Base-by-base conservation (phyloP, 1,140 invertebrate genomes). In the Euglossa dilemma region DNA sequence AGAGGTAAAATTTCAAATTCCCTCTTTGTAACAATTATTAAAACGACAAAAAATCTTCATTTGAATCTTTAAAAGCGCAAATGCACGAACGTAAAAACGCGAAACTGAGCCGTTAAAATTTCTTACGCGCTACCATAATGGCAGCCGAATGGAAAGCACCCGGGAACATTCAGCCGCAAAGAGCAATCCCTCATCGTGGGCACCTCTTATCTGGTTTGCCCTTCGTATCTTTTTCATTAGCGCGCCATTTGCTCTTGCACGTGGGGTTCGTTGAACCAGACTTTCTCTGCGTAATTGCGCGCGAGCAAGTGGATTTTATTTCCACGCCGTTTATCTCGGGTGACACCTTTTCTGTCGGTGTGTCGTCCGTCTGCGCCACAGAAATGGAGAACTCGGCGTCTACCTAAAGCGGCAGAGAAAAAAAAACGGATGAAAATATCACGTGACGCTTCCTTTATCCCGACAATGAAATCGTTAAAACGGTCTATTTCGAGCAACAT, bases 331-430 rank as follows among this genome's bases (percentile, higher is more conserved):
- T 70, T 74, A 56, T 63, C 52, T 69, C 18, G 56, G 43, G n/a
- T 84, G 77, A 72, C 77, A 73, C 54, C 70, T 73, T 80, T 84
- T 80, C 77, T 84, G 77, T 84, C 83, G 82, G 82, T 84, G 82
- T 64, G 59, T 74, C 57, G 56, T 84, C 54, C 59, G 57, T 64
- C 14, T 50, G 47, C 45, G 72, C 80, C 64, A 20, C 54, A 20
- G 5, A 67, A 67, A 50, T 18, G 16, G 25, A 76, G 6, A 25
- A 47, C 12, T 20, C 50, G 25, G 2, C 7, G 20, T 23, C 9
- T 36, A 20, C 25, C 3, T 28, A 28, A 18, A 63, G 25, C n/a
- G 16, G 16, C 6, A 5, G 12, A 59, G 57, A 25, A 25, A n/a
- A 14, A 25, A 59, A n/a, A n/a, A n/a, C n/a, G 12, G 36, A 36